Evolutionary conservation across 1,140 invertebrate genomes (phyloP).

Genomic region (Pararge aegeria): DNA sequence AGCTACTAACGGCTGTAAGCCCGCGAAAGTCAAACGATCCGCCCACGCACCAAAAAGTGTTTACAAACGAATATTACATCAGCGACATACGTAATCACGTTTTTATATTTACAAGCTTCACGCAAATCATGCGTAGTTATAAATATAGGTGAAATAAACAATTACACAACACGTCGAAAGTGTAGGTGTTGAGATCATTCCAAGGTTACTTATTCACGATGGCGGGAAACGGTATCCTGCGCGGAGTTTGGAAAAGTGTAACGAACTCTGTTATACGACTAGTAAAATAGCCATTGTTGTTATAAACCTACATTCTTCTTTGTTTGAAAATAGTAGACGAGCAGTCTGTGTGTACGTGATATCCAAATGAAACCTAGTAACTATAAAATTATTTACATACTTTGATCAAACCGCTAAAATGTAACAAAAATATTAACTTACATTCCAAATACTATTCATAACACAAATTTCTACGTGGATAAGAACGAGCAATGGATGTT

Average conservation of each 20-base stretch:
- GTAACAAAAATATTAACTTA: conserved; percentile 7
- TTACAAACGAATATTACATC: conserved; percentile 14
- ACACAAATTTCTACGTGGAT: background rate
- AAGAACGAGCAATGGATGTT: conserved; percentile 27
- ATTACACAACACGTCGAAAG: conserved; percentile 63
- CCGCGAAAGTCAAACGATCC: conserved; percentile 4
- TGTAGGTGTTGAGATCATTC: conserved; percentile 51
- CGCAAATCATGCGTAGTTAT: conserved; percentile 45
- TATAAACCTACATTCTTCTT: conserved; percentile 15
- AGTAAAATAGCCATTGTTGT: conserved; percentile 17
- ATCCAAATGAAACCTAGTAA: conserved; percentile 10
- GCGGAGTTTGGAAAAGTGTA: conserved; percentile 15
- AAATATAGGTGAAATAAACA: conserved; percentile 49
- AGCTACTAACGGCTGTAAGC: background rate
- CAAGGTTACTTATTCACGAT: conserved; percentile 55
- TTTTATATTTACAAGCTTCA: conserved; percentile 32
- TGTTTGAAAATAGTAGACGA: conserved; percentile 40
- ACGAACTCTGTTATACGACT: conserved; percentile 10
- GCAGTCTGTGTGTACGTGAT: conserved; percentile 36
- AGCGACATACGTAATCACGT: conserved; percentile 24
- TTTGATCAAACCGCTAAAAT: background rate
- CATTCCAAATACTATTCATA: conserved; percentile 13
- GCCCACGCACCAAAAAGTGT: background rate
- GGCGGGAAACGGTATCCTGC: conserved; percentile 53
- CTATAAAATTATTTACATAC: background rate